Base-by-base conservation (phyloP, 1,140 invertebrate genomes). In the Penaeus indicus region DNA sequence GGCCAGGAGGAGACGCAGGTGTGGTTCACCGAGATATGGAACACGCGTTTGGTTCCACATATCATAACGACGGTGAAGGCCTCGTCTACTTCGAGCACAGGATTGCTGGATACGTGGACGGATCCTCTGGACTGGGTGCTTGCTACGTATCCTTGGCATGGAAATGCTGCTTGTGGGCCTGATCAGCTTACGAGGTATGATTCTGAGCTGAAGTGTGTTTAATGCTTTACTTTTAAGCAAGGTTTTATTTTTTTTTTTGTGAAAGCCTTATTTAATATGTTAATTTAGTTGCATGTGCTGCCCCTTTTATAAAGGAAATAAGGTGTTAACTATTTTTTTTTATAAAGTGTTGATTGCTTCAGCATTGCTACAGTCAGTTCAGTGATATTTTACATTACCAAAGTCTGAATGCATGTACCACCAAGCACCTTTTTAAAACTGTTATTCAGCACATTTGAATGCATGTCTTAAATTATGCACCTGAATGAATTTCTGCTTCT, bases 1-100 rank as follows among this genome's bases (percentile, higher is more conserved):
- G 87, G 87, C 27, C 87, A 88, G 60, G 87, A 88, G 61, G 87
- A 88, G 72, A 88, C 87, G 0, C 87, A 88, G 61, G 87, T 80
- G 10, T 88, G 87, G 87, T 88, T 88, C 42, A 67, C 82, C 21
- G 87, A 88, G 27, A 82, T 88, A 19, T 88, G 87, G 87, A 88
- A 88, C 47, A 63, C 79, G 27, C 47, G 87, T 10, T 16, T 88
- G 38, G 87, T 84, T 47, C 87, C 87, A 10, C 78, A 63, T 22
- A 82, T 88, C 10, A 22, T 78, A 42, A 25, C 25, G 13, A 78
- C 87, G 60, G 25, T 88, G 47, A 18, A 62, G 18, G 32, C 60
- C 32, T 83, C 87, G 3, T 25, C 81, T 19, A 47, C 87, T 78
- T 16, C 69, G 10, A 83, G 77, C 38, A n/a, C 87, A 32, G 47